These are phyloP conservation scores for Halcyon chelicuti DNA, from an alignment of 2,797 vertebrate species.

Conservation along the genomic window DNA sequence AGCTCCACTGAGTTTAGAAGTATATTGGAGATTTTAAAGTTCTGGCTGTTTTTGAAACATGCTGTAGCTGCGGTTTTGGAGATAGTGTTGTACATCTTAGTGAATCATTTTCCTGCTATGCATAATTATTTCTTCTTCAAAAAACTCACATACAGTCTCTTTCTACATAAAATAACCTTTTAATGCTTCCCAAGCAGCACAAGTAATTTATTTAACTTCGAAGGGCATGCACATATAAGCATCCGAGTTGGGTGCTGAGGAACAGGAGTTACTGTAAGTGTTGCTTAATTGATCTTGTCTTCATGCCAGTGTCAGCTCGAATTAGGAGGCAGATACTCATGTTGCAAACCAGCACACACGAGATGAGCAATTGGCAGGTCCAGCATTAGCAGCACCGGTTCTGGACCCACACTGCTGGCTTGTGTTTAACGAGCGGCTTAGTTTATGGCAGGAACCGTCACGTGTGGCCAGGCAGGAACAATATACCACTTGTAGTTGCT, in stretches of 20 bases:
- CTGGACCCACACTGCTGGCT: neutral
- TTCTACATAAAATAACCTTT: neutral
- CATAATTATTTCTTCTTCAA: neutral
- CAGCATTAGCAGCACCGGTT: neutral
- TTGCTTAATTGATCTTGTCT: constrained; percentile 31
- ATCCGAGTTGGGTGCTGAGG: neutral
- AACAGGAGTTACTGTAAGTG: neutral
- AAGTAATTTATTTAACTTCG: neutral
- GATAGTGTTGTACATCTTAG: neutral
- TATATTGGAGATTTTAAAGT: neutral
- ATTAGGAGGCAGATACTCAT: neutral
- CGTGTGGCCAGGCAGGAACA: neutral
- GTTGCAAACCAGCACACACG: neutral
- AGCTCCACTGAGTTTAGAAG: neutral
- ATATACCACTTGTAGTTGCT: neutral
- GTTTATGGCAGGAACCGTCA: neutral
- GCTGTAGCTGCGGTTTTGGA: neutral
- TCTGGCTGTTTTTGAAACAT: neutral
- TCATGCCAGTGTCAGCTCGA: neutral
- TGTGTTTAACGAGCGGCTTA: neutral
- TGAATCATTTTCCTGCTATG: neutral
- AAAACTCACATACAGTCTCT: neutral
- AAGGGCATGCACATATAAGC: neutral
- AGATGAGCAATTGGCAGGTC: neutral
- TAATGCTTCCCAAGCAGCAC: neutral